phyloP scores from a whole-genome alignment of 2,797 vertebrate species.

The Chiroxiphia lanceolata region DNA sequence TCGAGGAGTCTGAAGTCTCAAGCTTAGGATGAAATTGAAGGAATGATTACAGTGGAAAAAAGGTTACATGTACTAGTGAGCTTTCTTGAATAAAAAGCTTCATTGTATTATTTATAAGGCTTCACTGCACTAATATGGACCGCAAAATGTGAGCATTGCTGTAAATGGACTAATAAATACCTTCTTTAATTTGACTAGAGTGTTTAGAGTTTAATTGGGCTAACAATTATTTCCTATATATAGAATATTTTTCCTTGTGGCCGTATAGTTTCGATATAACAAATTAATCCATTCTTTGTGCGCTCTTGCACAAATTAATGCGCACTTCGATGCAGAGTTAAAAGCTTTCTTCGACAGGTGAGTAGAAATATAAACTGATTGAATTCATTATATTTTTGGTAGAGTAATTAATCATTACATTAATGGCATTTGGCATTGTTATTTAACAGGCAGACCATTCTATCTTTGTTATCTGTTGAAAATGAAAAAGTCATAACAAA shows the following conservation, averaged over 20 bases:
- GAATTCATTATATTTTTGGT: background rate
- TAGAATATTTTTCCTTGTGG: background rate
- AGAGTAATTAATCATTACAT: background rate
- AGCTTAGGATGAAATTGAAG: rapidly evolving
- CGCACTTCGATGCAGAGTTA: background rate
- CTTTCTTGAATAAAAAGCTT: background rate
- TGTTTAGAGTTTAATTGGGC: background rate
- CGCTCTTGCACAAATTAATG: background rate
- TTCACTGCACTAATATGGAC: background rate
- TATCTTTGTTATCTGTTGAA: background rate
- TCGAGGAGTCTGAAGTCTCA: background rate
- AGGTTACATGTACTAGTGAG: rapidly evolving
- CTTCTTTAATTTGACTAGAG: background rate
- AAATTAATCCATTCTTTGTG: background rate
- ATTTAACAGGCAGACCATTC: background rate
- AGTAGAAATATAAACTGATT: background rate
- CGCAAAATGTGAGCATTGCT: background rate
- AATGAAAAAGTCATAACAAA: background rate
- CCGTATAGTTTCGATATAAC: background rate
- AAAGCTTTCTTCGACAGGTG: background rate
- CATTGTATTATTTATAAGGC: background rate
- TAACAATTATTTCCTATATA: background rate
- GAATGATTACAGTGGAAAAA: background rate
- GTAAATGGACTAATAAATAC: background rate
- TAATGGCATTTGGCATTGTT: background rate